These are phyloP conservation scores for Perca flavescens DNA, from an alignment of 2,113 vertebrate species.

Conservation along the genomic window DNA sequence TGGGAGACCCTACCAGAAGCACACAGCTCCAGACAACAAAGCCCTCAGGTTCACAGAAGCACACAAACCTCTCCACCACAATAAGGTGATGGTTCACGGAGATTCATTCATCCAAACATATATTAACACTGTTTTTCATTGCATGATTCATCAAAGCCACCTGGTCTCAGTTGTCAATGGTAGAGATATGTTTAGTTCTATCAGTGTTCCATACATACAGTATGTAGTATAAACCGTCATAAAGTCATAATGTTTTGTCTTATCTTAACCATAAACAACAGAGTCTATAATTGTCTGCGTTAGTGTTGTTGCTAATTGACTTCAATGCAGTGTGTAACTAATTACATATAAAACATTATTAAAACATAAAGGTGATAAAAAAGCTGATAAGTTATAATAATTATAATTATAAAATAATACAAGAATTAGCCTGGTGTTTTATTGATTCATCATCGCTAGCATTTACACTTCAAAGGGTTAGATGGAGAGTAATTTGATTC, in stretches of 20 bases:
- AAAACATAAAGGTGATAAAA: neutral
- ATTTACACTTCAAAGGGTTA: neutral
- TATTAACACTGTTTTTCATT: neutral
- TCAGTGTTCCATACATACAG: neutral
- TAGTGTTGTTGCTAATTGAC: neutral
- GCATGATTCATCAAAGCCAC: neutral
- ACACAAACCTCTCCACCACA: too few relatives aligned
- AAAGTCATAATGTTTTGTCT: neutral
- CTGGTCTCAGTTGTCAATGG: neutral
- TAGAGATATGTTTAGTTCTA: neutral
- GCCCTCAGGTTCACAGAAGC: too few relatives aligned
- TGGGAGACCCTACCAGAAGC: too few relatives aligned
- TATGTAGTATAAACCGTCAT: neutral
- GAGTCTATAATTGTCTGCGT: too few relatives aligned
- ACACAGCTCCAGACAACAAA: too few relatives aligned
- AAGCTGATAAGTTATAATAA: neutral
- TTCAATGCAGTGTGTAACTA: neutral
- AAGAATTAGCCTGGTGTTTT: too few relatives aligned
- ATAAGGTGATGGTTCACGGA: too few relatives aligned
- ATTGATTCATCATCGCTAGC: neutral
- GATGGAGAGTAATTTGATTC: neutral
- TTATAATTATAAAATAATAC: too few relatives aligned
- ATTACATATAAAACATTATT: neutral
- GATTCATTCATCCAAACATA: neutral
- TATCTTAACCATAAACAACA: neutral